Evolutionary conservation across 2,888 invertebrate species (phyloP), one percentile per base, ranked within the genome.

Genomic region (Diabrotica balteata): DNA sequence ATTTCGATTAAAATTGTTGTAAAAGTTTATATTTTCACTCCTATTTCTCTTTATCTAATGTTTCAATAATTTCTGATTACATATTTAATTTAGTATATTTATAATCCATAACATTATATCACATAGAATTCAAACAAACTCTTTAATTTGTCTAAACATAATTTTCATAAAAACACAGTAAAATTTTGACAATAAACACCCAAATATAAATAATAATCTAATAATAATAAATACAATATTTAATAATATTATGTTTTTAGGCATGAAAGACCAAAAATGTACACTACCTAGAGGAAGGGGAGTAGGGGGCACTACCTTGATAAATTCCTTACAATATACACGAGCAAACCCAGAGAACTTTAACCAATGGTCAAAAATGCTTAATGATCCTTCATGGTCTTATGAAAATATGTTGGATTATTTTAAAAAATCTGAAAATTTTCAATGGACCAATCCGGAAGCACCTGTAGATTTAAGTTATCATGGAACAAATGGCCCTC

Each of bases 351-450:
- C 80, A 9, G 70, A 80, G 9, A 86, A 86, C 71, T 87, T 84
- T 72, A 84, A 86, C 72, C 68, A 73, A 6, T 87, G 87, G 87
- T 85, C 82, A 8, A 75, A 75, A 0, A 60, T 71, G 32, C 71
- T 78, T 4, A 79, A 80, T 8, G 79, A 78, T 52, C 66, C 63
- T 0, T 78, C 79, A 7, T 82, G 87, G 88, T 87, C 90, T 3
- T 90, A 89, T 75, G 76, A 84, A 0, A 88, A 90, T 0, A 87
- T 84, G 6, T 79, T 87, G 17, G 86, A 86, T 2, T 88, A 87
- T 53, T 72, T 72, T 42, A 72, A 70, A 47, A 73, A 71, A 59
- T 61, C 68, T 9, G 73, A 73, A 67, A 47, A 71, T 43, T 69
- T 69, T 17, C 65, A 63, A 17, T 11, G 46, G 42, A 66, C 58